Evolutionary conservation across 2,888 invertebrate species (phyloP).

Genomic region (Trachelus stipa): DNA sequence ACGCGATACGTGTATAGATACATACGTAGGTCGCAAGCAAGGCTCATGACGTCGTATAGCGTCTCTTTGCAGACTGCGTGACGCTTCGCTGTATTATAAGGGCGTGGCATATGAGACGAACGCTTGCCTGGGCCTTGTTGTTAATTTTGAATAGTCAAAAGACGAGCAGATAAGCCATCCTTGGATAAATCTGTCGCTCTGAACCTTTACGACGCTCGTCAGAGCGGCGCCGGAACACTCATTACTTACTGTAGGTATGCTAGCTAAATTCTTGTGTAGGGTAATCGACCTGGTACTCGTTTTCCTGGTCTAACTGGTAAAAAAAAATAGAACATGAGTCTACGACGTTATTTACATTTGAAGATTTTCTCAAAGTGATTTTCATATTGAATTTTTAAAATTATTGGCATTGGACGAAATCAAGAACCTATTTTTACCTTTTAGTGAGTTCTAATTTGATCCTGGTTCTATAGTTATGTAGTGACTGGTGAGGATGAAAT

Average conservation of each 20-base stretch:
- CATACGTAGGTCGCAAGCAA: constrained; percentile 20
- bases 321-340: too few species aligned
- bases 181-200: not conserved
- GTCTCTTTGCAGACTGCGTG: constrained; percentile 47
- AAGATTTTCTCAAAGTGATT: too few species aligned
- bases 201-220: not conserved
- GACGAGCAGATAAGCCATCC: not conserved
- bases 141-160: not conserved
- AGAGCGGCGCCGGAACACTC: not conserved
- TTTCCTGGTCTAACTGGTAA: too few species aligned
- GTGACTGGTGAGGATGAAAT: too few species aligned
- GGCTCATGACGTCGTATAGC: not conserved
- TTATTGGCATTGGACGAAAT: too few species aligned
- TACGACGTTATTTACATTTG: too few species aligned
- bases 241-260: not conserved
- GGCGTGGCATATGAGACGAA: constrained; percentile 38
- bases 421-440: too few species aligned
- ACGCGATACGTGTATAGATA: constrained; percentile 18
- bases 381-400: too few species aligned
- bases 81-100: constrained; percentile 40
- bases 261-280: too few species aligned
- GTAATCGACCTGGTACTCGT: too few species aligned
- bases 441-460: too few species aligned
- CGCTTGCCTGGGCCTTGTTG: not conserved
- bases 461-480: too few species aligned